Evolutionary conservation across 2,797 vertebrate species (phyloP), one percentile per base, ranked within the genome.

Genomic region (Thunnus albacares): DNA sequence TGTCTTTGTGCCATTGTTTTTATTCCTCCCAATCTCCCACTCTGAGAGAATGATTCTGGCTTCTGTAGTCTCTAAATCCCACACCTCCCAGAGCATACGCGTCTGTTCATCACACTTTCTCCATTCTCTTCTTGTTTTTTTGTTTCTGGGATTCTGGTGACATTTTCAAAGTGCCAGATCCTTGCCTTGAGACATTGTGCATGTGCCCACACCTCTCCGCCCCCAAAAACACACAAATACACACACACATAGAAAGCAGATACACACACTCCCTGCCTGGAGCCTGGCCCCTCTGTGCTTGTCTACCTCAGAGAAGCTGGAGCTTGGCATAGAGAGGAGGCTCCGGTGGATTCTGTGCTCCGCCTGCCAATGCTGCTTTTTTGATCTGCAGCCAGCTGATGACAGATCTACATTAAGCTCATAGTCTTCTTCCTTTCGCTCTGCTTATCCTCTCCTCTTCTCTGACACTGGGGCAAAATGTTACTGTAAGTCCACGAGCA

Each of bases 391-490:
- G 93, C 94, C 94, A 94, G 90, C 88, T 92, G 93, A 93, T 94
- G 94, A 93, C 92, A 91, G 92, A 94, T 93, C 90, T 92, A 90
- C 93, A 92, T 94, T 93, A 92, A 93, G 92, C 92, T 87, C 83
- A 71, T 86, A 52, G 80, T 87, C 87, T 85, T 70, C 79, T 77
- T 82, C 72, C 59, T 55, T 63, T 85, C 51, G 52, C 83, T 85
- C 73, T 14, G 62, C 72, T 76, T 77, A 71, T 77, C 71, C 76
- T 77, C 79, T 76, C 78, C 71, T 79, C 55, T 62, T 68, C 41
- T 14, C 64, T 68, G 80, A 85, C 87, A 84, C 66, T 0, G 60
- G 87, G 83, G 89, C 80, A 22, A 71, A 72, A 68, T 77, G 81
- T 71, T 75, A 79, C 86, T 62, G 76, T 69, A 60, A 84, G 86